Conservation (phyloP, 2,888 invertebrate genomes). For the Drosophila seclusa region DNA sequence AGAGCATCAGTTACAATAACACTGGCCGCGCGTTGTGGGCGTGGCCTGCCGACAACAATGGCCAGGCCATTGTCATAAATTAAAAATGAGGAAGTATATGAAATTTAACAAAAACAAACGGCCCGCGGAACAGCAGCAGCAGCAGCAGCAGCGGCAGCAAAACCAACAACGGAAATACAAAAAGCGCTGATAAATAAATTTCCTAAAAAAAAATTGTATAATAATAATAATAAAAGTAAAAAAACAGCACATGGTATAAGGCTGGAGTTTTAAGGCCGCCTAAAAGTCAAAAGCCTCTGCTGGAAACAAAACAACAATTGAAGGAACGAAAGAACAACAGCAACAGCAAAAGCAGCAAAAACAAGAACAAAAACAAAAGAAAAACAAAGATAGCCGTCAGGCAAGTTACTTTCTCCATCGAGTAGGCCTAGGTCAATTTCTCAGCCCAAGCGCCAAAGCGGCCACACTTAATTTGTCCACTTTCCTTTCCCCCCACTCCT, state of each 20-base stretch:
- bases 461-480: conserved; percentile 31
- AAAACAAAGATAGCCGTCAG: conserved; percentile 12
- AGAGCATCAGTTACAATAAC: conserved; percentile 80
- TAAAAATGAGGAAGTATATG: conserved; percentile 80
- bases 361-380: conserved; percentile 10
- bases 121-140: conserved; percentile 47
- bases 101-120: conserved; percentile 78
- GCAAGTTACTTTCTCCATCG: conserved; percentile 2
- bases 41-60: conserved; percentile 58
- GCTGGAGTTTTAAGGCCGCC: conserved; percentile 24
- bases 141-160: conserved; percentile 12
- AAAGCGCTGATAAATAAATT: conserved; percentile 78
- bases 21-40: conserved; percentile 44
- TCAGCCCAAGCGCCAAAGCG: conserved; percentile 14
- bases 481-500: background rate
- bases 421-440: conserved; percentile 43
- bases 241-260: conserved; percentile 40
- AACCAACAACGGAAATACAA: conserved; percentile 70
- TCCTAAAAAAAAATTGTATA: conserved; percentile 43
- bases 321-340: background rate
- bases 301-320: conserved; percentile 22
- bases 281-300: conserved; percentile 39
- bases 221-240: conserved; percentile 19
- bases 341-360: background rate
- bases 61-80: conserved; percentile 81